phyloP scores from a whole-genome alignment of 2,888 invertebrate genomes.

The Marasmarcha lunaedactyla region DNA sequence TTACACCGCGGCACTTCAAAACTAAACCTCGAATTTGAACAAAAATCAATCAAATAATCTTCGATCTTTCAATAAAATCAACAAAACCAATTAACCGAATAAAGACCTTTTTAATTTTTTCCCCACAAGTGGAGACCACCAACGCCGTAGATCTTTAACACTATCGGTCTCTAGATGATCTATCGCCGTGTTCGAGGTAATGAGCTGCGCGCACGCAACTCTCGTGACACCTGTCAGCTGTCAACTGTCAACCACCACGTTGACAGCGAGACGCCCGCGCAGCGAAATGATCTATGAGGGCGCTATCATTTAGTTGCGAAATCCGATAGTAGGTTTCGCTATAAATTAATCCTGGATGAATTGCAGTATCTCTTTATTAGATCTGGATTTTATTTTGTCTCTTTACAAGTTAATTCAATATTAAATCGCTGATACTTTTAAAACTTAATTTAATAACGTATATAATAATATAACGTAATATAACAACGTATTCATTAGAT shows the following conservation, averaged over 20 bases:
- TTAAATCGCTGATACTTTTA: too few species aligned
- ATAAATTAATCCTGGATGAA: constrained; percentile 30
- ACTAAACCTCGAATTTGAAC: too few species aligned
- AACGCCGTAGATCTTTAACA: constrained; percentile 44
- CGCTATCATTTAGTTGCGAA: constrained; percentile 44
- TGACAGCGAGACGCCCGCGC: constrained; percentile 54
- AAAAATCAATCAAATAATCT: neutral
- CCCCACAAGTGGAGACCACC: constrained; percentile 38
- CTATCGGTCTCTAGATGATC: constrained; percentile 59
- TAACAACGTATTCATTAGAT: too few species aligned
- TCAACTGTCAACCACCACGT: constrained; percentile 45
- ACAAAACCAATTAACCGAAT: constrained; percentile 37
- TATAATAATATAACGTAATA: too few species aligned
- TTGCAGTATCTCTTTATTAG: too few species aligned
- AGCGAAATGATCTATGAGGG: constrained; percentile 40
- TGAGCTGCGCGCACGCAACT: constrained; percentile 43
- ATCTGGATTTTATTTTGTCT: too few species aligned
- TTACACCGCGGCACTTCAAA: too few species aligned
- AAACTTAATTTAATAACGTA: too few species aligned
- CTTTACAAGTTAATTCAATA: too few species aligned
- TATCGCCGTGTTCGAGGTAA: constrained; percentile 37
- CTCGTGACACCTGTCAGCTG: constrained; percentile 64
- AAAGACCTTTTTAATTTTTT: constrained; percentile 29
- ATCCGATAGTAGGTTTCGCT: constrained; percentile 39
- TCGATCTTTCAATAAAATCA: constrained; percentile 19